These are phyloP conservation scores for Kryptolebias marmoratus DNA, from an alignment of 2,113 vertebrate genomes.

Conservation along the genomic window DNA sequence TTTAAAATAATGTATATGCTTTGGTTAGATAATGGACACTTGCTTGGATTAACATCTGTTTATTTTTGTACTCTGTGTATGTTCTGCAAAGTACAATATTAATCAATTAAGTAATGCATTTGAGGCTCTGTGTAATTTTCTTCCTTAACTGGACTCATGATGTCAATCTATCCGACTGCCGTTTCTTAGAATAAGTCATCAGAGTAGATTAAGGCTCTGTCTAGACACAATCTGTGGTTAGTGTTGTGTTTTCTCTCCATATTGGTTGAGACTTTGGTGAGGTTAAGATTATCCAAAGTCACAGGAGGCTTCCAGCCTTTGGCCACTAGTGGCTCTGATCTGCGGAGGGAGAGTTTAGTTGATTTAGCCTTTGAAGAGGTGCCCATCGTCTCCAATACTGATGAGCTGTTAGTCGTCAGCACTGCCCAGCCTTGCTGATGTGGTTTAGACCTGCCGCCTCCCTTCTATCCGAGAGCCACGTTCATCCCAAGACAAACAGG, in stretches of 20 bases:
- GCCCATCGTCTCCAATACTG: slow-evolving; percentile 66
- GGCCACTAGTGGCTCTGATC: slow-evolving; percentile 70
- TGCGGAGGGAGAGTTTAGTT: slow-evolving; percentile 67
- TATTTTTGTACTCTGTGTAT: neutral
- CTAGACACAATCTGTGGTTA: slow-evolving; percentile 74
- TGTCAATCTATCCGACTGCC: slow-evolving; percentile 57
- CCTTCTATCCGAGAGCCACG: slow-evolving; percentile 58
- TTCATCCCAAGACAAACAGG: slow-evolving; percentile 76
- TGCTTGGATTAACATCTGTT: slow-evolving; percentile 1
- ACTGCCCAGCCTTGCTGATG: slow-evolving; percentile 62
- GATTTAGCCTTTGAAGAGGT: slow-evolving; percentile 74
- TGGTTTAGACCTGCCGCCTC: slow-evolving; percentile 68
- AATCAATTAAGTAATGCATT: neutral
- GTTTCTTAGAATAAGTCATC: slow-evolving; percentile 66
- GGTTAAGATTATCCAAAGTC: slow-evolving; percentile 69
- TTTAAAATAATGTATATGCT: neutral
- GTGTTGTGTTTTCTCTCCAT: slow-evolving; percentile 71
- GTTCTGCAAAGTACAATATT: neutral
- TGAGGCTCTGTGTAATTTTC: slow-evolving; percentile 9
- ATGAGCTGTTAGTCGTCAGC: slow-evolving; percentile 74
- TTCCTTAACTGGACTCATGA: slow-evolving; percentile 38
- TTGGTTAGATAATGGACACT: neutral
- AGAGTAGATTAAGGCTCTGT: slow-evolving; percentile 65
- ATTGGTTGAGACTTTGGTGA: slow-evolving; percentile 70
- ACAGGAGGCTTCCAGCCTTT: slow-evolving; percentile 49